Conservation (phyloP, 2,888 invertebrate genomes). For the Acleris holmiana region DNA sequence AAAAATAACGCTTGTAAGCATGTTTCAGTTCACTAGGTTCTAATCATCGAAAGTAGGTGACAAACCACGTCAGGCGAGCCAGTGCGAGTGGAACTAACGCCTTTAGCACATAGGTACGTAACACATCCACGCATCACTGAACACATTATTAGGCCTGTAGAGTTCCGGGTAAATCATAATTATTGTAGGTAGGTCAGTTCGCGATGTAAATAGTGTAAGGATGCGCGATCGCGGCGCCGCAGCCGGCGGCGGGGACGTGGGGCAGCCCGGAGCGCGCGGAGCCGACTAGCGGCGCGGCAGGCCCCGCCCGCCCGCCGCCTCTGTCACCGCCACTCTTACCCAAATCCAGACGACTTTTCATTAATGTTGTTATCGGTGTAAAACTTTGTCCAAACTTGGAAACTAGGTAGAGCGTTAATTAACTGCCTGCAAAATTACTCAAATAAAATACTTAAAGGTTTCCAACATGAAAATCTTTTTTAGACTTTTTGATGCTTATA, state of each 20-base stretch:
- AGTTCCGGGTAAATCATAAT: constrained; percentile 28
- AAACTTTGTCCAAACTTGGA: constrained; percentile 75
- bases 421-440: constrained; percentile 77
- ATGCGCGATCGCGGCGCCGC: constrained; percentile 57
- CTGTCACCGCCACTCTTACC: constrained; percentile 74
- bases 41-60: constrained; percentile 70
- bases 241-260: constrained; percentile 55
- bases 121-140: constrained; percentile 68
- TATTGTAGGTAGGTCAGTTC: constrained; percentile 31
- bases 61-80: constrained; percentile 64
- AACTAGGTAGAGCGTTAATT: constrained; percentile 72
- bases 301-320: constrained; percentile 58
- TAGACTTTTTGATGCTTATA: background rate
- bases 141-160: constrained; percentile 53
- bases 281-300: constrained; percentile 67
- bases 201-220: constrained; percentile 46
- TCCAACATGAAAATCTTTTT: constrained; percentile 7
- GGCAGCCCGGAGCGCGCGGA: constrained; percentile 62
- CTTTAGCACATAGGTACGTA: constrained; percentile 62
- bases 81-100: constrained; percentile 63
- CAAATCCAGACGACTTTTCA: constrained; percentile 80
- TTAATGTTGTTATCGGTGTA: constrained; percentile 82
- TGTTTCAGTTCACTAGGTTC: constrained; percentile 50
- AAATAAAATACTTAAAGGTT: constrained; percentile 44
- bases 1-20: constrained; percentile 3